phyloP scores from a whole-genome alignment of 2,797 vertebrate genomes.

The Mergus octosetaceus region DNA sequence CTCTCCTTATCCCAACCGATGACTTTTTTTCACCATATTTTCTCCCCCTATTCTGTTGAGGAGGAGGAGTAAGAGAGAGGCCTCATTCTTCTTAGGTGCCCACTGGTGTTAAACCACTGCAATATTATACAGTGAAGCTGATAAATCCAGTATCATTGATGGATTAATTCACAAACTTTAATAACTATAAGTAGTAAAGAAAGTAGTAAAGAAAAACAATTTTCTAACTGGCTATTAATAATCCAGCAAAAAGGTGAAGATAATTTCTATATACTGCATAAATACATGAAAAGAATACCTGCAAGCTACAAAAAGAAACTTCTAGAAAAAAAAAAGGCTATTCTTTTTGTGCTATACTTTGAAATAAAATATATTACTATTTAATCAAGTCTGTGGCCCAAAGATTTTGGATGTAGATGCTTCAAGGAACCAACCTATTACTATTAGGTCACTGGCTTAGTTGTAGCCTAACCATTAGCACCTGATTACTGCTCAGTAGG shows the following conservation, averaged over 20 bases:
- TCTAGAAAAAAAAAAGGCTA: neutral
- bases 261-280: neutral
- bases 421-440: neutral
- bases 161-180: neutral
- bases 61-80: neutral
- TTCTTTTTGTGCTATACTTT: neutral
- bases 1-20: too few species aligned
- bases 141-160: constrained; percentile 17
- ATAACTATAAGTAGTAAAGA: neutral
- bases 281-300: neutral
- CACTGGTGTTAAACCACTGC: neutral
- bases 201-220: neutral
- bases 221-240: constrained; percentile 23
- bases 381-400: neutral
- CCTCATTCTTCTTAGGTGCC: neutral
- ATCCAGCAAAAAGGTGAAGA: neutral
- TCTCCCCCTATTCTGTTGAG: neutral
- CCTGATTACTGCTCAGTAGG: neutral
- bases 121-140: neutral
- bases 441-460: neutral
- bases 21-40: neutral
- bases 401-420: neutral
- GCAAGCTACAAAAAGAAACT: neutral
- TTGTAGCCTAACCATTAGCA: neutral
- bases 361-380: neutral